Evolutionary conservation across 2,888 invertebrate genomes (phyloP), one percentile per base, ranked within the genome.

Genomic region (Apoderus coryli): DNA sequence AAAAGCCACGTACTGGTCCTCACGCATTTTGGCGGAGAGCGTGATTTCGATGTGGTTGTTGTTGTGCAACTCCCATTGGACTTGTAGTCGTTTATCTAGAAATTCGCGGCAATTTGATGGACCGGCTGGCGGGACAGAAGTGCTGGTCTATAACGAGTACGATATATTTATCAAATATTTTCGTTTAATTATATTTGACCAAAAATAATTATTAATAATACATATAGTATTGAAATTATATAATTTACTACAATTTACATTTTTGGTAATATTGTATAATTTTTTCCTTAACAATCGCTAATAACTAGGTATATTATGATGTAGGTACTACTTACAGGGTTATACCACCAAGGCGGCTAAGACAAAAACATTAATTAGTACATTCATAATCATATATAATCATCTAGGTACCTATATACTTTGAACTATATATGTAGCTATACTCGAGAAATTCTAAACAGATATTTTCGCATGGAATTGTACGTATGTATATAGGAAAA

Each of bases 261-360:
- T n/a, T n/a, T n/a, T n/a, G n/a, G n/a, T n/a, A n/a, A n/a, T n/a
- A n/a, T n/a, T n/a, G n/a, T n/a, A n/a, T n/a, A n/a, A n/a, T n/a
- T n/a, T n/a, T n/a, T n/a, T n/a, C n/a, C n/a, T n/a, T n/a, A n/a
- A n/a, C n/a, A n/a, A n/a, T n/a, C n/a, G n/a, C n/a, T n/a, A n/a
- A n/a, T n/a, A n/a, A n/a, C n/a, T n/a, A n/a, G n/a, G n/a, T n/a
- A n/a, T n/a, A n/a, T n/a, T n/a, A n/a, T n/a, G n/a, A n/a, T n/a
- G n/a, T n/a, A n/a, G n/a, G 27, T 32, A 19, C 36, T 70, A 80
- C 85, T 85, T 67, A 86, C 86, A 58, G 85, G 84, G 59, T 80
- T 80, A 62, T 86, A 86, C 86, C 85, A 86, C 85, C 85, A 86
- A 52, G 80, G 74, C 56, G 86, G 86, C 86, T 86, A 59, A 30